Evolutionary conservation across 2,888 invertebrate genomes (phyloP).

Genomic region (Holacanthella duospinosa): DNA sequence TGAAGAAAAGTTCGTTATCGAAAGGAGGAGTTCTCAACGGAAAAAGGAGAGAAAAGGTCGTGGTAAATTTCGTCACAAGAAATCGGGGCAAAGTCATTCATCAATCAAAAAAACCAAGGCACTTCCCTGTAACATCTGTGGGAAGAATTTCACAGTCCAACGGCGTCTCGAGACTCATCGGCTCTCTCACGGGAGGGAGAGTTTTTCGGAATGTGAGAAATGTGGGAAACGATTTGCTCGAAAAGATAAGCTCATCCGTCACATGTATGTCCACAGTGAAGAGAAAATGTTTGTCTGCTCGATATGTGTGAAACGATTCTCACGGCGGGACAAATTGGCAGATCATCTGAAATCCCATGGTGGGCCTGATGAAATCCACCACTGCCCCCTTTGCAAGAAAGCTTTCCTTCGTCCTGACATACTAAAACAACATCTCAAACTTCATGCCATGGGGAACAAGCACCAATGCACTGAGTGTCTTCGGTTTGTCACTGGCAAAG

Average conservation of each 20-base stretch:
- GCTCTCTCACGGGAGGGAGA: slow-evolving; percentile 18
- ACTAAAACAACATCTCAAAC: slow-evolving; percentile 29
- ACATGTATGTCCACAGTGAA: slow-evolving; percentile 31
- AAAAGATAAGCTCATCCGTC: slow-evolving; percentile 26
- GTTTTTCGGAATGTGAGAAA: slow-evolving; percentile 24
- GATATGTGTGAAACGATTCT: slow-evolving; percentile 25
- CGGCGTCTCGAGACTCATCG: slow-evolving; percentile 23
- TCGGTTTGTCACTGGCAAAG: slow-evolving; percentile 27
- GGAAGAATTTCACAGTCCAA: slow-evolving; percentile 20
- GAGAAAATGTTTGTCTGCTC: slow-evolving; percentile 31
- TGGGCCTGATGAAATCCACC: slow-evolving; percentile 24
- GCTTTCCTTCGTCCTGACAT: slow-evolving; percentile 29
- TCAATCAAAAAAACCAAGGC: too few relatives aligned
- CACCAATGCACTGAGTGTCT: slow-evolving; percentile 32
- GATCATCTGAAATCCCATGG: slow-evolving; percentile 28
- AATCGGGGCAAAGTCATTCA: too few relatives aligned
- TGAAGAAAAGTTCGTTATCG: neutral
- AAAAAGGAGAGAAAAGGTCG: neutral
- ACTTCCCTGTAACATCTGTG: slow-evolving; percentile 20
- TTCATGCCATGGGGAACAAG: slow-evolving; percentile 27
- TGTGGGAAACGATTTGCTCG: slow-evolving; percentile 30
- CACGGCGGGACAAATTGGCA: slow-evolving; percentile 27
- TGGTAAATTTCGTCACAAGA: neutral
- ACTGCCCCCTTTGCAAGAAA: slow-evolving; percentile 27
- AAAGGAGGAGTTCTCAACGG: slow-evolving; percentile 1